These are phyloP conservation scores for Punctoribates punctum DNA, from an alignment of 2,888 invertebrate genomes.

Conservation along the genomic window DNA sequence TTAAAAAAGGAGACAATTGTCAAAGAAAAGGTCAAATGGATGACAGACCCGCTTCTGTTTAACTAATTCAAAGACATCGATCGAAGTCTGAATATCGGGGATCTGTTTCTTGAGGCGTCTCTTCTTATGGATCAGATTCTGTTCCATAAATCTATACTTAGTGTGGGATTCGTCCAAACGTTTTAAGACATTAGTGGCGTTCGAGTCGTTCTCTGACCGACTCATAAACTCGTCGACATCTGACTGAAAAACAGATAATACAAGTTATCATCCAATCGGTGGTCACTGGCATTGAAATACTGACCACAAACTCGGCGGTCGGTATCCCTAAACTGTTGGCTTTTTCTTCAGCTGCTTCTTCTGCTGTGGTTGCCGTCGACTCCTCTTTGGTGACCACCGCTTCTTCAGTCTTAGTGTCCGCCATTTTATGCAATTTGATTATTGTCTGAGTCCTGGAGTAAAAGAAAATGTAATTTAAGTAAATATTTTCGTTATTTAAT, in stretches of 20 bases:
- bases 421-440: neutral
- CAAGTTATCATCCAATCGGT: neutral
- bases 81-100: slow-evolving; percentile 84
- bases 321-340: slow-evolving; percentile 68
- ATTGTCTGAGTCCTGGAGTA: too few species aligned
- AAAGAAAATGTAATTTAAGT: too few species aligned
- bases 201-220: slow-evolving; percentile 71
- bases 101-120: slow-evolving; percentile 80
- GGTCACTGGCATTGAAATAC: slow-evolving; percentile 49
- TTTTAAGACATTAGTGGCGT: slow-evolving; percentile 78
- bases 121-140: slow-evolving; percentile 78
- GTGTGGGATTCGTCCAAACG: slow-evolving; percentile 86
- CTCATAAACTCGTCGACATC: slow-evolving; percentile 93
- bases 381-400: neutral
- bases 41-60: slow-evolving; percentile 67
- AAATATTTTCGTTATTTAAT: too few species aligned
- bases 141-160: slow-evolving; percentile 97
- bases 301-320: slow-evolving; percentile 80
- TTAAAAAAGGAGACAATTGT: too few species aligned
- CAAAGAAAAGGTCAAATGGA: too few species aligned
- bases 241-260: slow-evolving; percentile 53
- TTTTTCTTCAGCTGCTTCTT: neutral
- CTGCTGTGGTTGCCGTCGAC: neutral
- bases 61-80: slow-evolving; percentile 86
- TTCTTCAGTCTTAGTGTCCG: neutral